phyloP scores from a whole-genome alignment of 2,797 vertebrate genomes.

The Champsocephalus esox region DNA sequence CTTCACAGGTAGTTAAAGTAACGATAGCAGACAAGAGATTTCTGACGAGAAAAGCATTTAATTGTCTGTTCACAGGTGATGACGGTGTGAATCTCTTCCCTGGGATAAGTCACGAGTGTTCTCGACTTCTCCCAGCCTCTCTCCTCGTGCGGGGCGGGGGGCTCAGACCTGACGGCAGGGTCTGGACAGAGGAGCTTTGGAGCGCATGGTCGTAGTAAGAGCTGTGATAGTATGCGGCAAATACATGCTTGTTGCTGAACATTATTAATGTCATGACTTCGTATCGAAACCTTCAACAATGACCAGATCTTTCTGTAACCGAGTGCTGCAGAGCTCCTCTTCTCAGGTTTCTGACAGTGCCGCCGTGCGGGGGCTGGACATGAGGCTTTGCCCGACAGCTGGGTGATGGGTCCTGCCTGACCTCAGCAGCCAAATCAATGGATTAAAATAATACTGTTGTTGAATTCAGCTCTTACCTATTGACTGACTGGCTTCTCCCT shows the following conservation, averaged over 20 bases:
- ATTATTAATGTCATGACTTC: background rate
- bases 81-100: conserved; percentile 60
- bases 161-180: background rate
- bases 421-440: background rate
- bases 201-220: background rate
- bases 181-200: background rate
- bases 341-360: conserved; percentile 9
- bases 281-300: background rate
- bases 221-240: background rate
- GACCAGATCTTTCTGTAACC: background rate
- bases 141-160: conserved; percentile 6
- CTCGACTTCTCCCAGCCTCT: conserved; percentile 21
- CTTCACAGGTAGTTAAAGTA: conserved; percentile 99
- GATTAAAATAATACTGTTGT: background rate
- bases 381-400: background rate
- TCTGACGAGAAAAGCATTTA: conserved; percentile 66
- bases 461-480: too few relatives aligned
- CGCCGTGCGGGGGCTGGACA: conserved; percentile 13
- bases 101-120: conserved; percentile 62
- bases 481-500: too few relatives aligned
- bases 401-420: background rate
- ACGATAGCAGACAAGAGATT: conserved; percentile 87
- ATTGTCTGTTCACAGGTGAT: conserved; percentile 52
- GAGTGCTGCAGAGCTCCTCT: background rate
- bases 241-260: background rate